phyloP scores from a whole-genome alignment of 2,888 invertebrate species.

The Oligia latruncula region DNA sequence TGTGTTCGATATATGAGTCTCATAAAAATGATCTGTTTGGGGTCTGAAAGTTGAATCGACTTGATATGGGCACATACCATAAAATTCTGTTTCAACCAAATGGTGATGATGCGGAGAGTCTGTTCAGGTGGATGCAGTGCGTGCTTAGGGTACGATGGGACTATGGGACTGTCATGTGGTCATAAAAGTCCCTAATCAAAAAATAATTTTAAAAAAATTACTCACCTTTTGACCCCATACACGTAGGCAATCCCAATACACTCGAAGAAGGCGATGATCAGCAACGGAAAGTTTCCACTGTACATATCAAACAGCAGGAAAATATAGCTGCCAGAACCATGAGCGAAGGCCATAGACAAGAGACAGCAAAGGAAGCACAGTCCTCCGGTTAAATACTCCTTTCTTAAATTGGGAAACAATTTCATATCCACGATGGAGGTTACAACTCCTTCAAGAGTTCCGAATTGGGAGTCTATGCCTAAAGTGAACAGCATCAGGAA shows the following conservation, averaged over 20 bases:
- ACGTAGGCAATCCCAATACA: conserved; percentile 98
- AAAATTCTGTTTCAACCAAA: no score
- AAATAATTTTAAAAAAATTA: conserved; percentile 5
- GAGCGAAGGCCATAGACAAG: conserved; percentile 97
- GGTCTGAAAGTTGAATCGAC: no score
- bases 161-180: no score
- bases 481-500: conserved; percentile 99
- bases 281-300: conserved; percentile 97
- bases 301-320: conserved; percentile 98
- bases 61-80: no score
- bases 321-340: conserved; percentile 98
- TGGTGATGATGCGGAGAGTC: no score
- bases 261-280: conserved; percentile 98
- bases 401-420: conserved; percentile 96
- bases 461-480: conserved; percentile 99
- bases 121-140: no score
- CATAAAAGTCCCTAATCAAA: background rate
- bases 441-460: conserved; percentile 98
- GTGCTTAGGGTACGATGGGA: no score
- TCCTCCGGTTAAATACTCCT: conserved; percentile 95
- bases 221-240: conserved; percentile 96
- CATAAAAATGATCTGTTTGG: no score
- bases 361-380: conserved; percentile 95
- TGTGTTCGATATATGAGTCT: no score
- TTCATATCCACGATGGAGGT: conserved; percentile 99